Base-by-base conservation (phyloP, 2,113 vertebrate genomes). In the Oplegnathus fasciatus region DNA sequence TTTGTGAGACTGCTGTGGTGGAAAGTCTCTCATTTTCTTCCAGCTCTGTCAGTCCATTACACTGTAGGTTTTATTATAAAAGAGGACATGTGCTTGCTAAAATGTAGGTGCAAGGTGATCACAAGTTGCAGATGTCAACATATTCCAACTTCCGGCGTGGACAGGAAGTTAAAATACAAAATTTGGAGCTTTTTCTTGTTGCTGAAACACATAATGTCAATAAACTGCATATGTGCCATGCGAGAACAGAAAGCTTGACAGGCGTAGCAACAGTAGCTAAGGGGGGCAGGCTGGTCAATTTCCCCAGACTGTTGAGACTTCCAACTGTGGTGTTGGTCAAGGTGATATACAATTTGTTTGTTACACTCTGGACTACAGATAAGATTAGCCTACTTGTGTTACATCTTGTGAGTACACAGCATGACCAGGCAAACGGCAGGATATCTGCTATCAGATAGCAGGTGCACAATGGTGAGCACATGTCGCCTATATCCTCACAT, bases 321-420 rank as follows among this genome's bases (percentile, higher is more conserved):
- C 32, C 30, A 57, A 10, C 4, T 2, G 9, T 37, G 6, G 6
- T 30, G 61, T 55, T 60, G 18, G 32, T 82, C 61, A 58, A 72
- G 34, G 67, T 67, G 61, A 78, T 48, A 46, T 18, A 30, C 42
- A 40, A 37, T 65, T 64, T 71, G 50, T 34, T 37, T 77, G 74
- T 82, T 54, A 48, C n/a, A 69, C 42, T 61, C 28, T 32, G 4
- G 34, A 9, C 30, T 46, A 46, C 28, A 30, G 34, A 79, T 78
- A 46, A 83, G n/a, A 73, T 78, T 13, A n/a, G n/a, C n/a, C n/a
- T n/a, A 71, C 42, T 58, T 28, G 34, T 55, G 55, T n/a, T 26
- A 66, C 52, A 65, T 28, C 10, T 24, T 66, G 50, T 37, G 26
- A 78, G 5, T 48, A 9, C 30, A 58, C 24, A 28, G n/a, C 44